Percentiles rank a stretch among this genome's conserved stretches.
Conservation (phyloP, 2,888 invertebrate genomes). For the Hydroisotoma schaefferi region DNA sequence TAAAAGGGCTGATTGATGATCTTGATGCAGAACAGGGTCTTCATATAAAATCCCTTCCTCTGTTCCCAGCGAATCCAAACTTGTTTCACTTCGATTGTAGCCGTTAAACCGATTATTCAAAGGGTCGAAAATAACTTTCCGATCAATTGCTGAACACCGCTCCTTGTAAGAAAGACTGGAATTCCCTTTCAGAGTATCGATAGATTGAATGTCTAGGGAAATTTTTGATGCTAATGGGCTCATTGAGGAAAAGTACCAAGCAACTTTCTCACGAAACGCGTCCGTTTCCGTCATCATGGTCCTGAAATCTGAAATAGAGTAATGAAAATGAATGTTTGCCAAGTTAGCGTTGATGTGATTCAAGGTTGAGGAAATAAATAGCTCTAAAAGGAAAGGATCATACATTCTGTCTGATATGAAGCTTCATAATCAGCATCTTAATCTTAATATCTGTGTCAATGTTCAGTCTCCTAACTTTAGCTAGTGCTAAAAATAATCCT, state of each 20-base stretch:
- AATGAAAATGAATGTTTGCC: too few species aligned
- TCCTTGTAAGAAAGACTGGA: slow-evolving; percentile 34
- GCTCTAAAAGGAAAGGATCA: too few species aligned
- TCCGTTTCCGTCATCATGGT: too few species aligned
- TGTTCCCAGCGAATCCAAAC: slow-evolving; percentile 13
- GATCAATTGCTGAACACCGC: slow-evolving; percentile 44
- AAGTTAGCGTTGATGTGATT: too few species aligned
- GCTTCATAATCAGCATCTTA: too few species aligned
- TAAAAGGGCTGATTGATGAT: slow-evolving; percentile 42
- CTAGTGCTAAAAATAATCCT: too few species aligned
- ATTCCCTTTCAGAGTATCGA: slow-evolving; percentile 29
- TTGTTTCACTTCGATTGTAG: slow-evolving; percentile 17
- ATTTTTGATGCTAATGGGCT: slow-evolving; percentile 44
- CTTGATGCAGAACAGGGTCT: slow-evolving; percentile 39
- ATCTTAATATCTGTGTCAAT: too few species aligned
- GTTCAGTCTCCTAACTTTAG: too few species aligned
- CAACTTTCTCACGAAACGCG: slow-evolving; percentile 34
- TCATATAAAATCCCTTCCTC: slow-evolving; percentile 31
- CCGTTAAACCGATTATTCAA: slow-evolving; percentile 17
- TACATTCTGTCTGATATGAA: too few species aligned
- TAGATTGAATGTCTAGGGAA: slow-evolving; percentile 40
- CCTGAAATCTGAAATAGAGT: too few species aligned
- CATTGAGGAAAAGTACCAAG: slow-evolving; percentile 45
- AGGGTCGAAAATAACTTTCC: slow-evolving; percentile 45
- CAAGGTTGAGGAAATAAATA: too few species aligned